Evolutionary conservation across 2,797 vertebrate species (phyloP).

Genomic region (Bryconaethiops microstoma): DNA sequence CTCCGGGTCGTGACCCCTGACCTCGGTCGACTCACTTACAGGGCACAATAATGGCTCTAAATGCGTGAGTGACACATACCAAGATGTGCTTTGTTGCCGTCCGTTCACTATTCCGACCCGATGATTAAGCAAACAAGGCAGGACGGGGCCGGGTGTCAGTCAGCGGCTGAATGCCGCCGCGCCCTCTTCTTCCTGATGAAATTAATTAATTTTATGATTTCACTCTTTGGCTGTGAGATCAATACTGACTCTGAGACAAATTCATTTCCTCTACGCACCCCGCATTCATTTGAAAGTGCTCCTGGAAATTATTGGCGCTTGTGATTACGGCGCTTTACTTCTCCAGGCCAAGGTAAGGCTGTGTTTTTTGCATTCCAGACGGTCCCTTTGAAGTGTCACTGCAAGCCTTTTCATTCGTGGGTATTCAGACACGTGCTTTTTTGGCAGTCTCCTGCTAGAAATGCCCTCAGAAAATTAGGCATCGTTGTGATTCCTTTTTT

Average conservation of each 20-base stretch:
- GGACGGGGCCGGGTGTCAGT: slow-evolving; percentile 10
- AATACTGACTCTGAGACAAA: slow-evolving; percentile 72
- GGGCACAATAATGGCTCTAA: slow-evolving; percentile 38
- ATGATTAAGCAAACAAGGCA: slow-evolving; percentile 8
- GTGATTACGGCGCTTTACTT: slow-evolving; percentile 62
- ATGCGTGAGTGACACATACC: slow-evolving; percentile 40
- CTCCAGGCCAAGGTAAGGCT: slow-evolving; percentile 63
- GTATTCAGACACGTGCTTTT: slow-evolving; percentile 56
- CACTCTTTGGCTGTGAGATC: slow-evolving; percentile 68
- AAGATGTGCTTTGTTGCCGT: slow-evolving; percentile 18
- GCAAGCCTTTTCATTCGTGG: slow-evolving; percentile 48
- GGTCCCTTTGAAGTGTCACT: slow-evolving; percentile 59
- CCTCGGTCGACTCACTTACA: slow-evolving; percentile 1
- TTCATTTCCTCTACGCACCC: slow-evolving; percentile 69
- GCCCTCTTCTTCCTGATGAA: slow-evolving; percentile 59
- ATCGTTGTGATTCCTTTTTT: slow-evolving; percentile 58
- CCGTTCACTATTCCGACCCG: slow-evolving; percentile 15
- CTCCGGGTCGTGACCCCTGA: slow-evolving; percentile 41
- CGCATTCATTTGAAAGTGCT: slow-evolving; percentile 68
- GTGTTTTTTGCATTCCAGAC: slow-evolving; percentile 59
- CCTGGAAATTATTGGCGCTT: slow-evolving; percentile 62
- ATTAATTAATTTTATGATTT: slow-evolving; percentile 65
- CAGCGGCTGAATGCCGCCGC: not conserved
- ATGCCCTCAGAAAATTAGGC: slow-evolving; percentile 53
- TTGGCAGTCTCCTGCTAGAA: slow-evolving; percentile 52